These are phyloP conservation scores for Ranitomeya imitator DNA, from an alignment of 2,113 vertebrate genomes.

Conservation along the genomic window DNA sequence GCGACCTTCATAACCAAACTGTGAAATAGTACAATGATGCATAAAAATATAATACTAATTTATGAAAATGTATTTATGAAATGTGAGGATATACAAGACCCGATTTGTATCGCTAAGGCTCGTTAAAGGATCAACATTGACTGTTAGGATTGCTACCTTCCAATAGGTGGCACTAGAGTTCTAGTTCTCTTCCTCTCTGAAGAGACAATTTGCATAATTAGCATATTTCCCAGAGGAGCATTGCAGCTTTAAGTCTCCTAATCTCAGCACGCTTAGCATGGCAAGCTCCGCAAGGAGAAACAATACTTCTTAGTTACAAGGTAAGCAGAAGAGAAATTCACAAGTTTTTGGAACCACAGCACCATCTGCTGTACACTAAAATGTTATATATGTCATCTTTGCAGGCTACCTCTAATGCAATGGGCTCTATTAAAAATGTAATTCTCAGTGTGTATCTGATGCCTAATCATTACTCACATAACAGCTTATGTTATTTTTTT, in stretches of 20 bases:
- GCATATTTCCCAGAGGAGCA: too few species aligned
- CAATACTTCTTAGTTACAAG: too few species aligned
- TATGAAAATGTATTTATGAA: neutral
- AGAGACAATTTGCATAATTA: too few species aligned
- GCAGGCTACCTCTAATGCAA: neutral
- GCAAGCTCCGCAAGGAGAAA: too few species aligned
- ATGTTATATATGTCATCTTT: neutral
- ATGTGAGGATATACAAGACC: neutral
- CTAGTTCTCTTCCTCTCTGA: too few species aligned
- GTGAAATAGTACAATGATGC: slow-evolving; percentile 38
- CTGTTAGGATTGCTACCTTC: too few species aligned
- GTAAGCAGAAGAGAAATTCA: neutral
- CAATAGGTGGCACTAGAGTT: neutral
- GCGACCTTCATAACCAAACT: slow-evolving; percentile 89
- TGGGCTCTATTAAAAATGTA: neutral
- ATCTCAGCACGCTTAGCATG: too few species aligned
- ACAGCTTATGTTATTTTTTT: too few species aligned
- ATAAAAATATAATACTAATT: neutral
- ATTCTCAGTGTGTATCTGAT: too few species aligned
- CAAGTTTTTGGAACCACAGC: neutral
- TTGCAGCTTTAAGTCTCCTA: too few species aligned
- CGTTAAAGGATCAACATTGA: too few species aligned
- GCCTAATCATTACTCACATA: too few species aligned
- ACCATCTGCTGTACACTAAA: slow-evolving; percentile 10
- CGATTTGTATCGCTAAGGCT: neutral